phyloP scores from a whole-genome alignment of 2,113 vertebrate species.

The Silurus asotus region DNA sequence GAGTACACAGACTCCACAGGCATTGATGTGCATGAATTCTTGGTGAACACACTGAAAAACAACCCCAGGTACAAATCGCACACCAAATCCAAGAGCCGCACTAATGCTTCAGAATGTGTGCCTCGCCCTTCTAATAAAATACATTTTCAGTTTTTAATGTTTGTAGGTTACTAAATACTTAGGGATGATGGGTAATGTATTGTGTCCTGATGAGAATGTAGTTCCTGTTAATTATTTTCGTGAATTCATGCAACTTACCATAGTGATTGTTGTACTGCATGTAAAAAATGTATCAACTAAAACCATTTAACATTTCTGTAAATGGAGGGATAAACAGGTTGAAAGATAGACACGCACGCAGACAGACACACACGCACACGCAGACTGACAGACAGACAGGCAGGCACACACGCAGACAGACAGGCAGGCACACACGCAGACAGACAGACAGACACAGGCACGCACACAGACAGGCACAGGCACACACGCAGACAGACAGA shows the following conservation, averaged over 20 bases:
- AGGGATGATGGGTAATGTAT: neutral
- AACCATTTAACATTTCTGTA: neutral
- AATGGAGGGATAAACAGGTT: no score
- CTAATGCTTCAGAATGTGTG: neutral
- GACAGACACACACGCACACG: no score
- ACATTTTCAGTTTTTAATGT: neutral
- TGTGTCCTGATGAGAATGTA: neutral
- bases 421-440: no score
- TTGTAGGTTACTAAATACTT: neutral
- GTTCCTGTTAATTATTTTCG: neutral
- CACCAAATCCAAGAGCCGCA: neutral
- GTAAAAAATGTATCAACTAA: neutral
- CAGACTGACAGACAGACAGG: no score
- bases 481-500: no score
- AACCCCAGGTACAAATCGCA: constrained; percentile 86
- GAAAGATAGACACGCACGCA: no score
- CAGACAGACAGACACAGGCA: no score
- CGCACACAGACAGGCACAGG: no score
- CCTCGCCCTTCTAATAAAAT: no score
- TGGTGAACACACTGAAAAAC: constrained; percentile 99
- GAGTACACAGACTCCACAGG: constrained; percentile 99
- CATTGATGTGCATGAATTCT: constrained; percentile 98
- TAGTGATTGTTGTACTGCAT: neutral
- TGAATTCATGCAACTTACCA: no score
- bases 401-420: no score